Conservation (phyloP, 2,888 invertebrate genomes). For the Amphimallon solstitiale region DNA sequence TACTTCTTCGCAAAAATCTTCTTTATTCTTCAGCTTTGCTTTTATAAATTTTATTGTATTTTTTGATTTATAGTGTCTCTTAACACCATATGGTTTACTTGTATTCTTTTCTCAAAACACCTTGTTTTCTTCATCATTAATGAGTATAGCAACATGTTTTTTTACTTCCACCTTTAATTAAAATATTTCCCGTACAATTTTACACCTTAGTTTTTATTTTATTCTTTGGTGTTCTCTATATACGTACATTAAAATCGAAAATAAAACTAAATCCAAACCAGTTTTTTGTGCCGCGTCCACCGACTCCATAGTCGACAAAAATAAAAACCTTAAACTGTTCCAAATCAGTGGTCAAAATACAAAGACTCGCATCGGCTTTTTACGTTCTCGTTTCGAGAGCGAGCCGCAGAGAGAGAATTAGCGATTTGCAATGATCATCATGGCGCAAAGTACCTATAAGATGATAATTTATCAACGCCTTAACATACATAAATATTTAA, state of each 20-base stretch:
- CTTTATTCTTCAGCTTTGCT: no score
- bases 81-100: no score
- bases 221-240: constrained; percentile 7
- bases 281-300: constrained; percentile 34
- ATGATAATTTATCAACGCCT: constrained; percentile 15
- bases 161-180: neutral
- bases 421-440: constrained; percentile 13
- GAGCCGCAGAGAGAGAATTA: neutral
- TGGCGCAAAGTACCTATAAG: neutral
- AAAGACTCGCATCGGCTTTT: constrained; percentile 14
- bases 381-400: neutral
- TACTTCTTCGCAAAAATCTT: no score
- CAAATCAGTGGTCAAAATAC: constrained; percentile 31
- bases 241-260: constrained; percentile 30
- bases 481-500: constrained; percentile 27
- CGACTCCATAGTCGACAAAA: constrained; percentile 24
- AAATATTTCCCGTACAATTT: constrained; percentile 7
- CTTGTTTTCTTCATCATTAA: no score
- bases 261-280: constrained; percentile 36
- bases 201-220: constrained; percentile 13
- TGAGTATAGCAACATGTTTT: neutral
- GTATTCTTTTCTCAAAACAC: no score
- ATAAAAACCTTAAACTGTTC: constrained; percentile 28
- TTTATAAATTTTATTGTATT: no score
- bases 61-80: no score